phyloP scores from a whole-genome alignment of 92 coral and sea anemone species.

The Epizoanthus scotinus region DNA sequence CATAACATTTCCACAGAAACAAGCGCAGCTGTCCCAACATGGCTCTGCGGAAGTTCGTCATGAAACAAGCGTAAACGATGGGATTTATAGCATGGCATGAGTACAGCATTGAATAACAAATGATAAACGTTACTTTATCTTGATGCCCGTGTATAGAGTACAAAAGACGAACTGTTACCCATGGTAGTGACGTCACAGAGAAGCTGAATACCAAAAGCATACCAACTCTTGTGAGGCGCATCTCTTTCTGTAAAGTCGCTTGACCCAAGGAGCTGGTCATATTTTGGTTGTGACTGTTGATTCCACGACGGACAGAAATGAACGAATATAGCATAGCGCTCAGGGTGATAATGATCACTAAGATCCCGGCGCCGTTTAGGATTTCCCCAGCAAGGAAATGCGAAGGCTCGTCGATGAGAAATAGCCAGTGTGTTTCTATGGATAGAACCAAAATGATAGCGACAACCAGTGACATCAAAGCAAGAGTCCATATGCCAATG shows the following conservation, averaged over 20 bases:
- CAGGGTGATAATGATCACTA: constrained; percentile 38
- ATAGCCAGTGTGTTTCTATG: constrained; percentile 56
- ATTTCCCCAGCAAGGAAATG: constrained; percentile 54
- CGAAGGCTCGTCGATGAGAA: constrained; percentile 40
- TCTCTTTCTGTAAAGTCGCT: constrained; percentile 44
- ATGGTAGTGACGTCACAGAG: constrained; percentile 51
- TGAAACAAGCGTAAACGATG: constrained; percentile 47
- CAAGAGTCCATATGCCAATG: constrained; percentile 26
- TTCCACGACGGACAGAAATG: constrained; percentile 27
- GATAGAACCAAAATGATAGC: constrained; percentile 22
- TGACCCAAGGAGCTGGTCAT: constrained; percentile 45
- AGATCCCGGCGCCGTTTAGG: constrained; percentile 41
- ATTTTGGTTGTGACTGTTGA: constrained; percentile 33
- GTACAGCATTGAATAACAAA: constrained; percentile 43
- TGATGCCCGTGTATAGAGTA: constrained; percentile 55
- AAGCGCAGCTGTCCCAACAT: constrained; percentile 13
- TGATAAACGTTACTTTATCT: constrained; percentile 32
- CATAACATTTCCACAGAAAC: constrained; percentile 1
- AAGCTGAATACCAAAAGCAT: constrained; percentile 29
- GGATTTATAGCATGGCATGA: constrained; percentile 55
- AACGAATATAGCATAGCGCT: constrained; percentile 47
- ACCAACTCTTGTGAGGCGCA: constrained; percentile 49
- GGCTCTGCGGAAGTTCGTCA: constrained; percentile 46
- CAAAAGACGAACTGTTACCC: constrained; percentile 47
- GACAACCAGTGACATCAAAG: constrained; percentile 11